Conservation (phyloP, 2,113 vertebrate genomes). For the Antechinus flavipes region DNA sequence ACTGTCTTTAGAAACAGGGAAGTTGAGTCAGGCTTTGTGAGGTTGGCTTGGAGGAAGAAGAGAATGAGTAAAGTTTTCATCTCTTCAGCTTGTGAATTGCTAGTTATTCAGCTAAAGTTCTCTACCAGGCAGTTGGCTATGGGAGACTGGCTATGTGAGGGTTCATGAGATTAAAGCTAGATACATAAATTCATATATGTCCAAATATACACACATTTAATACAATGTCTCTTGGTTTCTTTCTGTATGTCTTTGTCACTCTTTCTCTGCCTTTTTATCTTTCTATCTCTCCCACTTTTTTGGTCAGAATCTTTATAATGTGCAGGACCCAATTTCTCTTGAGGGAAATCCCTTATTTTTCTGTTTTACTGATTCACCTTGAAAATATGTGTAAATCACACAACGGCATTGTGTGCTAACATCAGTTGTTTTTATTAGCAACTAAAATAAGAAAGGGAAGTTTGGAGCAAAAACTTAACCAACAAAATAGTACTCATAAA, state of each 20-base stretch:
- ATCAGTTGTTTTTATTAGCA: not conserved
- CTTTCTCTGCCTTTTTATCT: not conserved
- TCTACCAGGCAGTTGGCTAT: not conserved
- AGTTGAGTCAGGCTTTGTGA: not conserved
- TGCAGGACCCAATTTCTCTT: not conserved
- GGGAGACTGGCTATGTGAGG: not conserved
- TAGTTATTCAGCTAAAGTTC: not conserved
- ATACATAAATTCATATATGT: not conserved
- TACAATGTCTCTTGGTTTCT: not conserved
- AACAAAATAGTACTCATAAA: not conserved
- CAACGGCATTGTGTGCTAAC: not conserved
- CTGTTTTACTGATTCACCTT: not conserved
- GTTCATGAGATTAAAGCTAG: not conserved
- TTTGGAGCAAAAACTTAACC: not conserved
- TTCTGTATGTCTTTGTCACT: not conserved
- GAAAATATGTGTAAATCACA: not conserved
- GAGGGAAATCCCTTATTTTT: not conserved
- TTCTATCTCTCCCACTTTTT: not conserved
- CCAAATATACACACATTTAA: not conserved
- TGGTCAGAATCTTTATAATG: not conserved
- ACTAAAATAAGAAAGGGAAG: not conserved
- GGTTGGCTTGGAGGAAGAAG: not conserved
- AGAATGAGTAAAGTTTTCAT: not conserved
- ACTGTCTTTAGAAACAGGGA: not conserved
- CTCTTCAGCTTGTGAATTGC: not conserved